Evolutionary conservation across 1,140 invertebrate genomes (phyloP), one percentile per base, ranked within the genome.

Genomic region (Maconellicoccus hirsutus): DNA sequence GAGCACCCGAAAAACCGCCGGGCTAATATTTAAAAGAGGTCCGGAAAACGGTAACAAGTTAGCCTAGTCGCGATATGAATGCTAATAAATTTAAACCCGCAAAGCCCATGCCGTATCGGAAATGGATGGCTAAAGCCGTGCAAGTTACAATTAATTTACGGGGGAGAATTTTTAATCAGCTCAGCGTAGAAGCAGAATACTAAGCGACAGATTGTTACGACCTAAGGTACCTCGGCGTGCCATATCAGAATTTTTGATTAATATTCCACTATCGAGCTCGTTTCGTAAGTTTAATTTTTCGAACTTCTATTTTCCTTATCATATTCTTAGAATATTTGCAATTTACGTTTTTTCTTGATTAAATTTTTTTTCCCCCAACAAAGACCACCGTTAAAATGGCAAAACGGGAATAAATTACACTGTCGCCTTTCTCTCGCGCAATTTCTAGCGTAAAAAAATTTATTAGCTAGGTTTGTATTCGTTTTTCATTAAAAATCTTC

Each of bases 211-310:
- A 52, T 52, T 52, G 42, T 52, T 52, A 52, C 42, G 42, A 52
- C 42, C 42, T 52, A 8, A 52, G 42, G 16, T 52, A 52, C n/a
- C 42, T 16, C 42, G 10, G n/a, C 42, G 42, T 19, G 16, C 42
- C 42, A 52, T 52, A 52, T 52, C 42, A 52, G 42, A 52, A 52
- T 52, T 52, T 52, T 52, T 52, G 42, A 52, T 52, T 52, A 52
- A 52, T 52, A 52, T 52, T 52, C 42, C 42, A 19, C 42, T 19
- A 52, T 52, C 29, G 42, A 14, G 42, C 42, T 52, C 29, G 29
- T 52, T 52, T 16, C n/a, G 42, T 52, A 52, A 52, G 12, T 52
- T 52, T 52, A 52, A 52, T 52, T 52, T 52, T 52, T 52, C 10
- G 12, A 52, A 52, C 42, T 52, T 52, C 2, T 52, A 52, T 52